Evolutionary conservation across 1,140 invertebrate species (phyloP).

Genomic region (Lasioglossum albipes): DNA sequence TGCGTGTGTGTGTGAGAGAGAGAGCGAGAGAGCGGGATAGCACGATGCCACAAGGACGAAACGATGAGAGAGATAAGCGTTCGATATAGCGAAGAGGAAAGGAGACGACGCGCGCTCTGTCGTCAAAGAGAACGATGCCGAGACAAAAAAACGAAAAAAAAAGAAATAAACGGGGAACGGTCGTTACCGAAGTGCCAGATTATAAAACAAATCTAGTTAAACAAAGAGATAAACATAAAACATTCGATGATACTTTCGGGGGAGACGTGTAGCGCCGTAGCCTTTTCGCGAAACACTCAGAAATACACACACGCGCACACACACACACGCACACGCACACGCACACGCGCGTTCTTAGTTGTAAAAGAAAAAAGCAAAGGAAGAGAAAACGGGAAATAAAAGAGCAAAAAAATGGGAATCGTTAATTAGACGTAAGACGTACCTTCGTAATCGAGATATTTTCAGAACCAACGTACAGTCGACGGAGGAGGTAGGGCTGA

Average conservation of each 20-base stretch:
- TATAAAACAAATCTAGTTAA: constrained; percentile 41
- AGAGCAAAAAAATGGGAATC: not conserved
- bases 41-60: too few species aligned
- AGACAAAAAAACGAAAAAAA: too few species aligned
- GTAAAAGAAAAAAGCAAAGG: not conserved
- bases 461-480: constrained; percentile 22
- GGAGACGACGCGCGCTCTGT: too few species aligned
- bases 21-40: too few species aligned
- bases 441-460: constrained; percentile 29
- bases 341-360: constrained; percentile 4
- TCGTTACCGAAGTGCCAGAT: constrained; percentile 40
- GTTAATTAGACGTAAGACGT: constrained; percentile 29
- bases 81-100: too few species aligned
- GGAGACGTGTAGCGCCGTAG: constrained; percentile 23
- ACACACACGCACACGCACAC: too few species aligned
- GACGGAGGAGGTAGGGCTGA: too few species aligned
- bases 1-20: too few species aligned
- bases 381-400: not conserved
- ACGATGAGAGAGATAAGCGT: too few species aligned
- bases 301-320: too few species aligned
- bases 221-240: not conserved
- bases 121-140: too few species aligned
- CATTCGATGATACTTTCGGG: constrained; percentile 1
- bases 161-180: constrained; percentile 1
- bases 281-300: not conserved